Percentiles rank a stretch among this genome's conserved stretches.
Conservation (phyloP, 1,140 invertebrate species). For the Hermatobates lingyangjiaoensis region DNA sequence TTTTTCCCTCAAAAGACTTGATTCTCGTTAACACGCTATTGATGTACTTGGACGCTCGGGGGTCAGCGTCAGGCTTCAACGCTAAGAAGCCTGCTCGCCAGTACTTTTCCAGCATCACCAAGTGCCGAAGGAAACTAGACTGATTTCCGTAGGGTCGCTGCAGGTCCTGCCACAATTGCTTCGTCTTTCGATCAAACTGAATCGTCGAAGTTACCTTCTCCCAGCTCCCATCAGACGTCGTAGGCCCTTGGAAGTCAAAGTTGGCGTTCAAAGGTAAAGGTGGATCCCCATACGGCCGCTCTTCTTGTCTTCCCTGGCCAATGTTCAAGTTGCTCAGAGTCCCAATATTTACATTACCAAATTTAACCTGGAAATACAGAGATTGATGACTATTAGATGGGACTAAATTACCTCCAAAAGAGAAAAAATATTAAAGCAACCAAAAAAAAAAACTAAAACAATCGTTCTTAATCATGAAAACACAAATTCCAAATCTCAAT, state of each 20-base stretch:
- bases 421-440: not conserved
- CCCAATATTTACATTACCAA: constrained; percentile 19
- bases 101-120: constrained; percentile 63
- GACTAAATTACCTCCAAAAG: not conserved
- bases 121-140: constrained; percentile 58
- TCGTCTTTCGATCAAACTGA: constrained; percentile 62
- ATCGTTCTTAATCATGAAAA: no score
- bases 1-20: constrained; percentile 42
- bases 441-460: no score
- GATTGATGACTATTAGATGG: no score
- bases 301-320: constrained; percentile 11
- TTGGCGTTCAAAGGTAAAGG: constrained; percentile 31
- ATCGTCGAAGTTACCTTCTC: constrained; percentile 56
- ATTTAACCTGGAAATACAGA: constrained; percentile 15
- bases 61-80: constrained; percentile 45
- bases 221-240: constrained; percentile 27
- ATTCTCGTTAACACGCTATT: constrained; percentile 58
- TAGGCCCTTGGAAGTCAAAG: constrained; percentile 33
- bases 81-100: constrained; percentile 47
- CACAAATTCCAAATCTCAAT: no score
- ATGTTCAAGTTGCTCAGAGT: constrained; percentile 18
- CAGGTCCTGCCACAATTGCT: constrained; percentile 54
- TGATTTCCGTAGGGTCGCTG: constrained; percentile 69
- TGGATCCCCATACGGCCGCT: not conserved
- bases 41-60: constrained; percentile 53